Base-by-base conservation (phyloP, 2,113 vertebrate genomes). In the Clupea harengus region DNA sequence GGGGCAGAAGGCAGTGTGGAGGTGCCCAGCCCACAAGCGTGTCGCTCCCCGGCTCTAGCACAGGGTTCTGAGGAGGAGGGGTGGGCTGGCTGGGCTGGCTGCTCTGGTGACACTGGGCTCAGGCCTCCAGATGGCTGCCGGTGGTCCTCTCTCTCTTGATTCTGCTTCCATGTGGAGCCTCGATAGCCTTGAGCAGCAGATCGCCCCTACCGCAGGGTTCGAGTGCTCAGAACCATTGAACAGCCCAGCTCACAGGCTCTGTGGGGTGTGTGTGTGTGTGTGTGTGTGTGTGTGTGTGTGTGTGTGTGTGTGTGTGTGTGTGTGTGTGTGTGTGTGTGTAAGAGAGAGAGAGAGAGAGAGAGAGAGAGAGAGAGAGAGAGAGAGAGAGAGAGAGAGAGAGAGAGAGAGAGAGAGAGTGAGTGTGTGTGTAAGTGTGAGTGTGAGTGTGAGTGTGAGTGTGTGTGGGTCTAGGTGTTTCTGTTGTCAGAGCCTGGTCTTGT, bases 81-180 rank as follows among this genome's bases (percentile, higher is more conserved):
- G 72, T 8, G 20, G 3, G 39, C 39, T 39, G n/a, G 45, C 49
- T 11, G 28, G 22, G n/a, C 39, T 25, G 22, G 57, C 45, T 22
- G 18, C 25, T 13, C 25, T 32, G 28, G 6, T 25, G 28, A 67
- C 22, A 67, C 25, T 67, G 60, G 25, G 64, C 64, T 32, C 25
- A 10, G 64, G 64, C 64, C 64, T 11, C 25, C 11, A n/a, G 64
- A 32, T 13, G 60, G n/a, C 64, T 28, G 25, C 64, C n/a, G 7
- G n/a, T 72, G 64, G 28, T 81, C 47, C n/a, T 64, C 10, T 46
- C 54, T 4, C 72, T 83, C 83, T 80, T 83, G 83, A 57, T 49
- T 87, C 86, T 81, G 81, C 81, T 22, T 60, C 72, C 82, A 39
- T 39, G 2, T 60, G 75, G 81, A 81, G 52, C 52, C 4, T 54